phyloP scores from a whole-genome alignment of 2,113 vertebrate species.

The Rhynchomys soricoides region DNA sequence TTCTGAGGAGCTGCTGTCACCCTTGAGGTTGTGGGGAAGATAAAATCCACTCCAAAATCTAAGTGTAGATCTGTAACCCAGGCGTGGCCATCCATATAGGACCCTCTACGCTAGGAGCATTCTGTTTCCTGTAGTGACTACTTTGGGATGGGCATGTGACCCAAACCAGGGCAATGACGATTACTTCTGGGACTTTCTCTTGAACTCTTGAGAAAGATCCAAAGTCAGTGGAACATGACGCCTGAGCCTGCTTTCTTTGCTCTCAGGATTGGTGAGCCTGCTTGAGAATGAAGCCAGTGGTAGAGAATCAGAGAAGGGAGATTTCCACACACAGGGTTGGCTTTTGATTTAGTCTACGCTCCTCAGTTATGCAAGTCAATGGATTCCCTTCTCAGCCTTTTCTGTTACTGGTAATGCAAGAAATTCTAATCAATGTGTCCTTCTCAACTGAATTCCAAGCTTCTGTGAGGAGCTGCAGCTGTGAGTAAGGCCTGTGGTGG shows the following conservation, averaged over 20 bases:
- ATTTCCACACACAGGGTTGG: not conserved
- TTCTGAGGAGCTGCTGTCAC: not conserved
- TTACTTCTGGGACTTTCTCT: conserved; percentile 26
- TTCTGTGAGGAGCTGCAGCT: conserved; percentile 16
- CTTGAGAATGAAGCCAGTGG: not conserved
- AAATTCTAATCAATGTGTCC: conserved; percentile 25
- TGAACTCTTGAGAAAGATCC: not conserved
- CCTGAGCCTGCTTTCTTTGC: not conserved
- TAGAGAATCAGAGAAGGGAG: not conserved
- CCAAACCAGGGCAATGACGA: not conserved
- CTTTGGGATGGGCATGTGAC: not conserved
- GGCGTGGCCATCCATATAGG: not conserved
- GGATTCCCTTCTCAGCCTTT: not conserved
- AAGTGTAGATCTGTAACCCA: not conserved
- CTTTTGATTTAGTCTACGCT: not conserved
- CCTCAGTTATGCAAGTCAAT: not conserved
- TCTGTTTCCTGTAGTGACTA: not conserved
- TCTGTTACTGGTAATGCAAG: conserved; percentile 8
- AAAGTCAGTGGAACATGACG: conserved; percentile 5
- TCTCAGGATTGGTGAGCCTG: not conserved
- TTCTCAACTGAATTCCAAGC: not conserved
- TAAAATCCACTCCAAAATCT: not conserved
- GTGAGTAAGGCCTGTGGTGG: not conserved
- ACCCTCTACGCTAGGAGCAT: not conserved
- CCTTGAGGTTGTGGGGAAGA: not conserved